Evolutionary conservation across 2,888 invertebrate species (phyloP).

Genomic region (Notodonta dromedarius): DNA sequence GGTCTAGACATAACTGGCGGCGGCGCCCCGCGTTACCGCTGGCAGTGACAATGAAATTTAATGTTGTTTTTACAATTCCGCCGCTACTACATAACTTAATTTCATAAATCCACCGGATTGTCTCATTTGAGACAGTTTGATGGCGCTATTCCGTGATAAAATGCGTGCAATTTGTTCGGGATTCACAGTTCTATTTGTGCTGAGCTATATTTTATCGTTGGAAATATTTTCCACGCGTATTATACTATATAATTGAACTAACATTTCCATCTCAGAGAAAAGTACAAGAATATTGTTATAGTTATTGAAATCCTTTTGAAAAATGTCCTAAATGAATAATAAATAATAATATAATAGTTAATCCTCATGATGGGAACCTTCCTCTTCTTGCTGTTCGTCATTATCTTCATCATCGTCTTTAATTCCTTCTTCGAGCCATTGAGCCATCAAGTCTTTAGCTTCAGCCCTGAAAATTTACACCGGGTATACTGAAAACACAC

Average conservation of each 20-base stretch:
- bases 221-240: neutral
- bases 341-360: constrained; percentile 10
- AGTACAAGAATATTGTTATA: no score
- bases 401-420: constrained; percentile 64
- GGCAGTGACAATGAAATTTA: constrained; percentile 51
- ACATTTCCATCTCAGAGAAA: no score
- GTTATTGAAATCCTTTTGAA: no score
- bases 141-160: constrained; percentile 19
- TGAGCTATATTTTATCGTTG: constrained; percentile 13
- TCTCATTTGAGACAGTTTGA: constrained; percentile 29
- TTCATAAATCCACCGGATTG: constrained; percentile 25
- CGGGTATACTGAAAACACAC: neutral
- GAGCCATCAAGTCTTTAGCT: constrained; percentile 64
- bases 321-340: no score
- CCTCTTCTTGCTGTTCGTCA: constrained; percentile 52
- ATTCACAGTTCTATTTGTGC: constrained; percentile 20
- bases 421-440: constrained; percentile 73
- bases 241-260: neutral
- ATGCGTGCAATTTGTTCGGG: constrained; percentile 13
- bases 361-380: constrained; percentile 42
- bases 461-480: constrained; percentile 52
- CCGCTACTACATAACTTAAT: constrained; percentile 21
- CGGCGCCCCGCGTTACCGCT: constrained; percentile 31
- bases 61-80: constrained; percentile 22
- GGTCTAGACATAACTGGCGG: constrained; percentile 46